Evolutionary conservation across 2,797 vertebrate species (phyloP).

Genomic region (Avahi laniger): DNA sequence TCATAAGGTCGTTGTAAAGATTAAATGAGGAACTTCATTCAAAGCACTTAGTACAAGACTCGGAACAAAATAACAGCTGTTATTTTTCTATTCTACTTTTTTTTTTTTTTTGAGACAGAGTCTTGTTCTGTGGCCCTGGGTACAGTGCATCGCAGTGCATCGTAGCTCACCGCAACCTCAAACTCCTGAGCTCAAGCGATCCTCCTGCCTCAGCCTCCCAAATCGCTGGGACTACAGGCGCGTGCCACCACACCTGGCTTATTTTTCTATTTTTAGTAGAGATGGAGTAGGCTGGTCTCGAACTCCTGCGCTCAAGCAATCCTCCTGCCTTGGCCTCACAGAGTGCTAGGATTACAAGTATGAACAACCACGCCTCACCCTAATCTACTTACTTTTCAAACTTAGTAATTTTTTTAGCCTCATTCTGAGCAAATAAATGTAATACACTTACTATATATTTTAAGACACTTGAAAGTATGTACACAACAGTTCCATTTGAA

Average conservation of each 20-base stretch:
- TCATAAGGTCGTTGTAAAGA: not conserved
- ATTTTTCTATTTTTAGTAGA: no score
- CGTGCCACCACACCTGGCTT: no score
- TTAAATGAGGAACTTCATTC: not conserved
- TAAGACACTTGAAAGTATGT: not conserved
- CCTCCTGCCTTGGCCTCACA: no score
- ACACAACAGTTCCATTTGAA: not conserved
- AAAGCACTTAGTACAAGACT: not conserved
- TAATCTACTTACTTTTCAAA: not conserved
- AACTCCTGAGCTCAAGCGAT: no score
- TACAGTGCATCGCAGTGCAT: no score
- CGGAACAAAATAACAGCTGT: not conserved
- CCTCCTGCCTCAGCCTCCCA: no score
- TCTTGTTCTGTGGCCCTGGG: no score
- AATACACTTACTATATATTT: not conserved
- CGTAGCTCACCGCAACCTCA: no score
- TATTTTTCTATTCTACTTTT: not conserved
- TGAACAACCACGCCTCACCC: not conserved
- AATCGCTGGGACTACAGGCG: no score
- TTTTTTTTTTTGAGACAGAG: not conserved
- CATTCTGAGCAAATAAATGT: not conserved
- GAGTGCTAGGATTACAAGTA: no score
- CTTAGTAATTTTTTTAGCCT: slow-evolving; percentile 4
- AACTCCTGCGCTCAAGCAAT: no score
- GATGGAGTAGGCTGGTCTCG: no score